Evolutionary conservation across 2,888 invertebrate genomes (phyloP).

Genomic region (Caenorhabditis auriculariae): DNA sequence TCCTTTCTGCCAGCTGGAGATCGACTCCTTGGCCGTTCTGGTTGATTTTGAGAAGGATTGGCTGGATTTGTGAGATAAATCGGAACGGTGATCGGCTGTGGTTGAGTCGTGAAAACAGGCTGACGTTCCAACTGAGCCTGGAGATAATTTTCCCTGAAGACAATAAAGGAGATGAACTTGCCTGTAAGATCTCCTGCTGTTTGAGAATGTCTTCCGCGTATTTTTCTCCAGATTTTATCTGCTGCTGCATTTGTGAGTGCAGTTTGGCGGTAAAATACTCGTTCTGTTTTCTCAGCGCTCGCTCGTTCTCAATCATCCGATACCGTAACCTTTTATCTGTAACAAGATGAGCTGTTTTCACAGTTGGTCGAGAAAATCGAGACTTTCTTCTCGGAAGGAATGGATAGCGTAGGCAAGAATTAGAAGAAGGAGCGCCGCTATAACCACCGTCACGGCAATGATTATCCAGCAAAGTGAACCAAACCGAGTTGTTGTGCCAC

Average conservation of each 20-base stretch:
- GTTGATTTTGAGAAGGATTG: not conserved
- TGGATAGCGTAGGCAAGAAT: slow-evolving; percentile 31
- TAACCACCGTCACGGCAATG: slow-evolving; percentile 24
- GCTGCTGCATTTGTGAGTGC: slow-evolving; percentile 44
- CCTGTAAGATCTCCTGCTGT: slow-evolving; percentile 34
- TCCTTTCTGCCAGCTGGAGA: too few relatives aligned
- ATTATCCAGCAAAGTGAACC: slow-evolving; percentile 43
- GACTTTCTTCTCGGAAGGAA: slow-evolving; percentile 42
- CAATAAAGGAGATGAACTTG: not conserved
- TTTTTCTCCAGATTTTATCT: slow-evolving; percentile 29
- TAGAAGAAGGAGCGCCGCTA: slow-evolving; percentile 18
- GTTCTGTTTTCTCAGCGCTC: slow-evolving; percentile 35
- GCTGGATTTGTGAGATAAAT: not conserved
- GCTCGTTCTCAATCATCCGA: slow-evolving; percentile 22
- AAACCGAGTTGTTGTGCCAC: slow-evolving; percentile 26
- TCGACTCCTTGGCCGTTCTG: too few relatives aligned
- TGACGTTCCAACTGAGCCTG: slow-evolving; percentile 26
- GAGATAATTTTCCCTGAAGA: not conserved
- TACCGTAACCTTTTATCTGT: slow-evolving; percentile 30
- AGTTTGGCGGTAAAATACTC: slow-evolving; percentile 49
- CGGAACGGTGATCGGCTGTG: slow-evolving; percentile 24
- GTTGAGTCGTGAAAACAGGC: slow-evolving; percentile 8
- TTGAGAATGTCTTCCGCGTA: slow-evolving; percentile 38
- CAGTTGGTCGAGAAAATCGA: not conserved
- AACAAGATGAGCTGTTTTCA: not conserved